Evolutionary conservation across 2,113 vertebrate species (phyloP).

Genomic region (Percina caprodes): DNA sequence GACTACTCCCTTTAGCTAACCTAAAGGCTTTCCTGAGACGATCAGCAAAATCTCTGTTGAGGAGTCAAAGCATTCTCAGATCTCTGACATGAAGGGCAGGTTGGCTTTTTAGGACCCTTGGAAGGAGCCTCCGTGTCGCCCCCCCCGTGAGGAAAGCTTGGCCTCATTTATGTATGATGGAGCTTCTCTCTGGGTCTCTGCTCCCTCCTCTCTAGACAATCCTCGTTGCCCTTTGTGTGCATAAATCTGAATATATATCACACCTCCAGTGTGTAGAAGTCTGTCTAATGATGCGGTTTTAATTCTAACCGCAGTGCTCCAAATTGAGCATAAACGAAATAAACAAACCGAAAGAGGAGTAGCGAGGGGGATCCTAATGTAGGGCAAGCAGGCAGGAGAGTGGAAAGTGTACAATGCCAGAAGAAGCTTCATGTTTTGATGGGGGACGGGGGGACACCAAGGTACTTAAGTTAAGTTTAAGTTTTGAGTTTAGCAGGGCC

Average conservation of each 20-base stretch:
- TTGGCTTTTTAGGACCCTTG: conserved; percentile 22
- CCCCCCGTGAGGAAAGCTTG: not conserved
- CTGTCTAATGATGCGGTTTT: conserved; percentile 21
- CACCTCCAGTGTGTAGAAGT: not conserved
- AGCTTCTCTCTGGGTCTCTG: conserved; percentile 15
- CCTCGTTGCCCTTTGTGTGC: not conserved
- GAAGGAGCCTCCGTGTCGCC: conserved; percentile 15
- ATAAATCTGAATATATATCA: conserved; percentile 33
- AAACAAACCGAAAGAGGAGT: not conserved
- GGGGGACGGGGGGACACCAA: too few relatives aligned
- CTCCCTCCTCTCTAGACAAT: not conserved
- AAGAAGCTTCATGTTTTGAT: not conserved
- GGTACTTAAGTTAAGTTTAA: not conserved
- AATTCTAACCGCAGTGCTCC: not conserved
- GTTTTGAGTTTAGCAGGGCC: not conserved
- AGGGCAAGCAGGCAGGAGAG: conserved; percentile 9
- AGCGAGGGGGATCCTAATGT: conserved; percentile 27
- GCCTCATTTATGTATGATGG: conserved; percentile 41
- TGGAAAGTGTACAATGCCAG: not conserved
- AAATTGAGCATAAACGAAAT: conserved; percentile 3
- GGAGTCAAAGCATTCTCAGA: conserved; percentile 23
- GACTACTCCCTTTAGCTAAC: not conserved
- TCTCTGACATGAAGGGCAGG: conserved; percentile 24
- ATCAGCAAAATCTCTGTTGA: not conserved
- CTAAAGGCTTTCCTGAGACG: not conserved